Evolutionary conservation across 1,140 invertebrate species (phyloP).

Genomic region (Colletes gigas): DNA sequence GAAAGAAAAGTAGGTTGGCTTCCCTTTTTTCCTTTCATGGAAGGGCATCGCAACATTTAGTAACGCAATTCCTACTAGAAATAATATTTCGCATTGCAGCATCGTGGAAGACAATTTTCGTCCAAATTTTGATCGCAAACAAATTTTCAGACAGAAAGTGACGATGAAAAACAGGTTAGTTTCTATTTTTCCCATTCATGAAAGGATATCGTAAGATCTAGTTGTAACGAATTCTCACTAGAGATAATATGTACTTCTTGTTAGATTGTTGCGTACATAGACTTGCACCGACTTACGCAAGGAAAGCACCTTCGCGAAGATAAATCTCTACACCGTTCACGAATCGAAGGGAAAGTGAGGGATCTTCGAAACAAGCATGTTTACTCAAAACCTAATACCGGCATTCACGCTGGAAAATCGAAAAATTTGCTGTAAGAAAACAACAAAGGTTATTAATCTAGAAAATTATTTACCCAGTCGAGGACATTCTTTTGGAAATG

Average conservation of each 20-base stretch:
- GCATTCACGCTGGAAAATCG: too few relatives aligned
- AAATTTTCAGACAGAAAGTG: too few relatives aligned
- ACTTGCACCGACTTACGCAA: conserved; percentile 30
- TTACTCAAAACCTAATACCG: neutral
- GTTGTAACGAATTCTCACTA: conserved; percentile 8
- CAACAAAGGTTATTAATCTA: too few relatives aligned
- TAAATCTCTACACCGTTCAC: conserved; percentile 14
- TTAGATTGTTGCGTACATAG: conserved; percentile 18
- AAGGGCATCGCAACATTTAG: too few relatives aligned
- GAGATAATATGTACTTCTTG: conserved; percentile 19
- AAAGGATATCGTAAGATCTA: conserved; percentile 24
- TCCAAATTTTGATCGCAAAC: too few relatives aligned
- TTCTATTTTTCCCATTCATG: neutral
- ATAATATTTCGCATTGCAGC: too few relatives aligned
- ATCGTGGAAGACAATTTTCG: too few relatives aligned
- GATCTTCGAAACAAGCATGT: conserved; percentile 38
- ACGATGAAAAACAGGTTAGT: too few relatives aligned
- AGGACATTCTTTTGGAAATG: too few relatives aligned
- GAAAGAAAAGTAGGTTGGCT: neutral
- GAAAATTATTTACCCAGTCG: too few relatives aligned
- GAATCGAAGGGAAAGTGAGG: conserved; percentile 38
- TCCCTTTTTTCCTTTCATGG: neutral
- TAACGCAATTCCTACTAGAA: too few relatives aligned
- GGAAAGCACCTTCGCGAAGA: conserved; percentile 39
- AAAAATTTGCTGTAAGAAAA: too few relatives aligned